Evolutionary conservation across 2,797 vertebrate genomes (phyloP).

Genomic region (Muscicapa comitata): DNA sequence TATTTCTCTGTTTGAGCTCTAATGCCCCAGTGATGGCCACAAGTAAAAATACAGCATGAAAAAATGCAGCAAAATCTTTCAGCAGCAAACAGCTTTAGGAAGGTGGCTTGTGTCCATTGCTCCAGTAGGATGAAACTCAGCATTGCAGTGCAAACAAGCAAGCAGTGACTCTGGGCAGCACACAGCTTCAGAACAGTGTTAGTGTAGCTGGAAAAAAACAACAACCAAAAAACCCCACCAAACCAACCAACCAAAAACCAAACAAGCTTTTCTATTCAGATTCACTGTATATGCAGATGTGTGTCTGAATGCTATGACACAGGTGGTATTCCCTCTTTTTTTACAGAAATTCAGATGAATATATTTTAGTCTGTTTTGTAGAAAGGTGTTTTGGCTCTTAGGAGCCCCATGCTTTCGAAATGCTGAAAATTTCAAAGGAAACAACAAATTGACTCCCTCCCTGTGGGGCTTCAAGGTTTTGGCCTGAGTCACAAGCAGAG

Average conservation of each 20-base stretch:
- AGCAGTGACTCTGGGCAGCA: not conserved
- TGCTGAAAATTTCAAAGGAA: not conserved
- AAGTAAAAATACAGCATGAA: not conserved
- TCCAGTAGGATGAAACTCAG: not conserved
- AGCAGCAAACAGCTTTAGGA: not conserved
- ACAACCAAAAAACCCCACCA: not conserved
- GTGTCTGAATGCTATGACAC: rapidly evolving
- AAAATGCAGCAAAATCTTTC: not conserved
- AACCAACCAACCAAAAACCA: not conserved
- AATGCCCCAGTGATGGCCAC: not conserved
- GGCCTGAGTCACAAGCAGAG: not conserved
- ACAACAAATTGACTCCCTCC: not conserved
- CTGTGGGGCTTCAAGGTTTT: not conserved
- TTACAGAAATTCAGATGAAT: not conserved
- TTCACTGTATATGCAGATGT: not conserved
- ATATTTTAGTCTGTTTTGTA: not conserved
- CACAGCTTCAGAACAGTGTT: not conserved
- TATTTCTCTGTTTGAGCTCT: not conserved
- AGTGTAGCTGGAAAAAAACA: too few species aligned
- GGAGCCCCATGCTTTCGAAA: not conserved
- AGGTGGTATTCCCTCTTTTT: not conserved
- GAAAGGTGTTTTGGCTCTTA: not conserved
- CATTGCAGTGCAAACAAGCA: not conserved
- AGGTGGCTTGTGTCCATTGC: not conserved
- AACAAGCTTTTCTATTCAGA: not conserved